These are phyloP conservation scores for Chlamydotis undulata DNA, from an alignment of 2,113 vertebrate genomes.

Conservation along the genomic window DNA sequence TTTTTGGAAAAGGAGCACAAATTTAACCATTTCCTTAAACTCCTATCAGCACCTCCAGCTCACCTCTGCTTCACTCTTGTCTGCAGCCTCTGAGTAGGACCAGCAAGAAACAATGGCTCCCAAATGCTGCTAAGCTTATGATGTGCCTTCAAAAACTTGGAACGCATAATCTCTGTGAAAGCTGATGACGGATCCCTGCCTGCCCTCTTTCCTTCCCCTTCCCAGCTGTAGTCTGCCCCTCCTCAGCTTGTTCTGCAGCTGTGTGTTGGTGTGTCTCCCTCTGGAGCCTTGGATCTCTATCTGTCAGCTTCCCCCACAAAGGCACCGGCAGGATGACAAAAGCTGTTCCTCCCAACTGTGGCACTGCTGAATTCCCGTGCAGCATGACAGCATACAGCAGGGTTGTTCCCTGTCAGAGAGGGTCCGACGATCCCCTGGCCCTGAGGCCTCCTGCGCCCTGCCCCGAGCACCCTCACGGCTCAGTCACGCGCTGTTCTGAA, in stretches of 20 bases:
- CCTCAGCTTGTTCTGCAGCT: constrained; percentile 14
- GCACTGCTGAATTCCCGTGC: not conserved
- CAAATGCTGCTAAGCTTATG: constrained; percentile 65
- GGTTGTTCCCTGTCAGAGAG: not conserved
- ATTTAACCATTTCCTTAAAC: constrained; percentile 19
- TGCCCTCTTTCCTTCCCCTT: not conserved
- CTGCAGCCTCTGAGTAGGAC: constrained; percentile 46
- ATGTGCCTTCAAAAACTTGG: constrained; percentile 58
- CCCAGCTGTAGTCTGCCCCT: constrained; percentile 43
- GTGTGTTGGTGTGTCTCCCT: constrained; percentile 28
- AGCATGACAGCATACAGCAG: not conserved
- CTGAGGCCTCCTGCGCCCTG: not conserved
- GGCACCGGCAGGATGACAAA: not conserved
- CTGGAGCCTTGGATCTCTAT: not conserved
- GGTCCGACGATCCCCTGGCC: not conserved
- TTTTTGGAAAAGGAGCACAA: constrained; percentile 15
- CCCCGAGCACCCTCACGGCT: not conserved
- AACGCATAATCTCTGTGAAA: constrained; percentile 24
- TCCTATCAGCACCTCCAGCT: not conserved
- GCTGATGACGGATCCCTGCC: constrained; percentile 48
- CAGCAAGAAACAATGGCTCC: constrained; percentile 45
- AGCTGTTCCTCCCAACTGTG: not conserved
- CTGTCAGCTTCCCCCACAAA: not conserved
- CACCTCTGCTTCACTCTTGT: constrained; percentile 44
- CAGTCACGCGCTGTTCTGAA: not conserved